Conservation (phyloP, 2,797 vertebrate genomes). For the Sandelia bainsii region DNA sequence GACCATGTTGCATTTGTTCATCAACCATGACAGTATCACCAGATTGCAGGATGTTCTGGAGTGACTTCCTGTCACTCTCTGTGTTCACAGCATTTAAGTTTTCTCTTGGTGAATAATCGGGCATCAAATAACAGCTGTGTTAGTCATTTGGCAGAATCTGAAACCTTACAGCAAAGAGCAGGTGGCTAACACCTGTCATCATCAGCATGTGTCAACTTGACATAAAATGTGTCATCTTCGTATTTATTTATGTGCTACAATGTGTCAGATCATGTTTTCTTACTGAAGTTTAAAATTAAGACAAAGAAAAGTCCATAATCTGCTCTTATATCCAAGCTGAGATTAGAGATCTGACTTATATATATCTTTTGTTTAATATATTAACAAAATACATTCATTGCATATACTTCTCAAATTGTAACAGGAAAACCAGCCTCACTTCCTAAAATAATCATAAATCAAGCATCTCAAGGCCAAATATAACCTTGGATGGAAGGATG, state of each 20-base stretch:
- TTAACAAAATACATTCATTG: neutral
- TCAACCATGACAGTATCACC: neutral
- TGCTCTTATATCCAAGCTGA: neutral
- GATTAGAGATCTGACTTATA: neutral
- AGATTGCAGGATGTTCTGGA: neutral
- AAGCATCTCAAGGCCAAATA: neutral
- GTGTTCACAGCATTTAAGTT: neutral
- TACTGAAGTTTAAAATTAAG: constrained; percentile 23
- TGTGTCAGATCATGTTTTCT: constrained; percentile 9
- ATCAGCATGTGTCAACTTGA: constrained; percentile 10
- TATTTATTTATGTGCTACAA: constrained; percentile 12
- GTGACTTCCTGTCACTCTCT: neutral
- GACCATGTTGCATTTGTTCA: neutral
- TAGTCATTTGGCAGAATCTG: constrained; percentile 16
- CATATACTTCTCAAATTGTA: neutral
- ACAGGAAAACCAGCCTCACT: neutral
- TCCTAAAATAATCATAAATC: neutral
- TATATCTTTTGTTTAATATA: neutral
- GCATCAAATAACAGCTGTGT: constrained; percentile 20
- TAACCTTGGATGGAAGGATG: neutral
- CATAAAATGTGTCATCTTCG: constrained; percentile 12
- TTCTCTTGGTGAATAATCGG: constrained; percentile 29
- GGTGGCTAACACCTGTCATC: constrained; percentile 36
- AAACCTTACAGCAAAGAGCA: constrained; percentile 24
- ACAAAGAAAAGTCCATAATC: neutral